Evolutionary conservation across 2,113 vertebrate species (phyloP).

Genomic region (Rhabdornis inornatus): DNA sequence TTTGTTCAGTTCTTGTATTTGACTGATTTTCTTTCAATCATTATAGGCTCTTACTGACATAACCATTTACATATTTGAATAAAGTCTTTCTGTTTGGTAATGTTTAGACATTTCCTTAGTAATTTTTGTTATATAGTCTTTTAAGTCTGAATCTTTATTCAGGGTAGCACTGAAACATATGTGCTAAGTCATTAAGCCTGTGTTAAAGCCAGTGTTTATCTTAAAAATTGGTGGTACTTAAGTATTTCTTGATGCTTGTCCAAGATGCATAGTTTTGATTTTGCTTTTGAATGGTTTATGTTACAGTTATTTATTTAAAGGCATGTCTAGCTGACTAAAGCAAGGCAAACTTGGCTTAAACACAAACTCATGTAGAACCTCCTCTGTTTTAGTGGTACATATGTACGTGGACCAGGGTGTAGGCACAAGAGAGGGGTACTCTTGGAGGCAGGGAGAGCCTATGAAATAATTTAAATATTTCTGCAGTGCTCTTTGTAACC

Average conservation of each 20-base stretch:
- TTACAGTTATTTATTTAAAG: background rate
- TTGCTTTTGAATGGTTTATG: background rate
- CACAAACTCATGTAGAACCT: background rate
- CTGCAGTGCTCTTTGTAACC: background rate
- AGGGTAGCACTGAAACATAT: background rate
- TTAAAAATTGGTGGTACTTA: background rate
- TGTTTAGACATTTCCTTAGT: background rate
- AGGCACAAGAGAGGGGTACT: background rate
- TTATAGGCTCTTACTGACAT: background rate
- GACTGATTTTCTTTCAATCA: background rate
- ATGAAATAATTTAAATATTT: background rate
- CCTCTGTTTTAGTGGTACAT: background rate
- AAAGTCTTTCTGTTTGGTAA: background rate
- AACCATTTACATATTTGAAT: background rate
- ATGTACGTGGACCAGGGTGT: background rate
- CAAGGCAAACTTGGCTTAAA: background rate
- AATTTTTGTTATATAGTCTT: background rate
- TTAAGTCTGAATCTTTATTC: background rate
- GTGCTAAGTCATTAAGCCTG: background rate
- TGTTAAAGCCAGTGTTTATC: background rate
- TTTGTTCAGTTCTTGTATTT: background rate
- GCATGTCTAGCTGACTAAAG: background rate
- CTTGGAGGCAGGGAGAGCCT: background rate
- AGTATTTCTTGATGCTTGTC: constrained; percentile 4
- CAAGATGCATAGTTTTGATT: background rate